These are phyloP conservation scores for Saguinus imperator DNA, from an alignment of 2,113 vertebrate genomes.

Conservation along the genomic window DNA sequence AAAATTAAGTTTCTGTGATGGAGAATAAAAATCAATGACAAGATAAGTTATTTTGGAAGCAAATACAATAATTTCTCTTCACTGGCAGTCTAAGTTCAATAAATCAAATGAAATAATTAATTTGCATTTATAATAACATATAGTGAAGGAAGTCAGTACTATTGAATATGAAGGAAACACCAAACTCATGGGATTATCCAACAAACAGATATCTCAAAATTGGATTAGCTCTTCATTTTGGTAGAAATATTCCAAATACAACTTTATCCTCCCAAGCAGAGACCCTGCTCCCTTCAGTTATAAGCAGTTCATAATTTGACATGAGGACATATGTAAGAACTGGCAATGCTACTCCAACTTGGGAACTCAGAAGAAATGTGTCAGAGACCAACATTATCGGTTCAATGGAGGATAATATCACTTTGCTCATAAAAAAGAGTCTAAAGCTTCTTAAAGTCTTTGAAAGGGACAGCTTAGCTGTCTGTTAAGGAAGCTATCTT, in stretches of 20 bases:
- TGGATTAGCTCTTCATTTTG: conserved; percentile 54
- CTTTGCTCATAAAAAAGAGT: background rate
- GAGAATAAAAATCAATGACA: conserved; percentile 81
- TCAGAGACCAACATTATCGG: background rate
- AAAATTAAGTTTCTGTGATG: conserved; percentile 77
- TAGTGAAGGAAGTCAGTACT: conserved; percentile 72
- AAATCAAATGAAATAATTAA: conserved; percentile 80
- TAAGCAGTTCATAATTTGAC: conserved; percentile 28
- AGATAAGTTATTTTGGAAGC: conserved; percentile 79
- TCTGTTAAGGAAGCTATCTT: background rate
- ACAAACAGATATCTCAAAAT: conserved; percentile 67
- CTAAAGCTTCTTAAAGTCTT: background rate
- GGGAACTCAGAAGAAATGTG: background rate
- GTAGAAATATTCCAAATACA: conserved; percentile 43
- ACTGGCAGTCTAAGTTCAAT: conserved; percentile 75
- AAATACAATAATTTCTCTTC: conserved; percentile 75
- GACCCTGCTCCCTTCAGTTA: conserved; percentile 50
- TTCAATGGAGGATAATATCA: background rate
- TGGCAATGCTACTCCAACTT: background rate
- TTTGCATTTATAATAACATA: conserved; percentile 79
- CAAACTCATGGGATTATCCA: conserved; percentile 66
- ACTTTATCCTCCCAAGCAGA: conserved; percentile 30
- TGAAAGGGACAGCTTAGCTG: background rate
- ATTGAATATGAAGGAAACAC: conserved; percentile 71
- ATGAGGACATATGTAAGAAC: background rate